Evolutionary conservation across 2,888 invertebrate genomes (phyloP), one percentile per base, ranked within the genome.

Genomic region (Andricus curvator): DNA sequence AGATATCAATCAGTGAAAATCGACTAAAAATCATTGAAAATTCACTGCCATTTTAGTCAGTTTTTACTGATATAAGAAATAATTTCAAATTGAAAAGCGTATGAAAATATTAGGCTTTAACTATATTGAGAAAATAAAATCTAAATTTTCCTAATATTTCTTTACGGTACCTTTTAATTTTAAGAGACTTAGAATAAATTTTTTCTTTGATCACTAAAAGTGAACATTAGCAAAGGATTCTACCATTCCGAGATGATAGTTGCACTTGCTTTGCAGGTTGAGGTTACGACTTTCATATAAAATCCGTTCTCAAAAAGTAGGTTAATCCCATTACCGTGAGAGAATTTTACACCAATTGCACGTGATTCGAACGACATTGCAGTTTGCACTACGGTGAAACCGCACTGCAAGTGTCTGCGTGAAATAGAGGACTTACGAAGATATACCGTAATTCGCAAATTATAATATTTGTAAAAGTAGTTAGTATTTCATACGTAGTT

Each of bases 301-400:
- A 82, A 85, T 82, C 33, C 65, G 81, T 82, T 80, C 81, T 77
- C 76, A 77, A 76, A 83, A 87, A 85, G 83, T 87, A 84, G 87
- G 86, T 87, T 88, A 86, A 86, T 86, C 84, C 83, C 80, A 82
- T 80, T 82, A 84, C 77, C 79, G 82, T 74, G 81, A 80, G 84
- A 65, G 80, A 80, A 80, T 82, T 81, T 82, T 82, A 82, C 76
- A 74, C 80, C 67, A 78, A 79, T 78, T 82, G 79, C 65, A n/a
- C 44, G 76, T 78, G 66, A 65, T 78, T 41, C 33, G 70, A 33
- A 74, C 70, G 51, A 74, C 51, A 74, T 48, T 56, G 33, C 70
- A 74, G 33, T 74, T 74, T 56, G 33, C 70, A 33, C 51, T 74
- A 29, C 51, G 17, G 9, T 56, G 70, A 74, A 74, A 74, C 70